Evolutionary conservation across 2,888 invertebrate genomes (phyloP).

Genomic region (Oligia strigilis): DNA sequence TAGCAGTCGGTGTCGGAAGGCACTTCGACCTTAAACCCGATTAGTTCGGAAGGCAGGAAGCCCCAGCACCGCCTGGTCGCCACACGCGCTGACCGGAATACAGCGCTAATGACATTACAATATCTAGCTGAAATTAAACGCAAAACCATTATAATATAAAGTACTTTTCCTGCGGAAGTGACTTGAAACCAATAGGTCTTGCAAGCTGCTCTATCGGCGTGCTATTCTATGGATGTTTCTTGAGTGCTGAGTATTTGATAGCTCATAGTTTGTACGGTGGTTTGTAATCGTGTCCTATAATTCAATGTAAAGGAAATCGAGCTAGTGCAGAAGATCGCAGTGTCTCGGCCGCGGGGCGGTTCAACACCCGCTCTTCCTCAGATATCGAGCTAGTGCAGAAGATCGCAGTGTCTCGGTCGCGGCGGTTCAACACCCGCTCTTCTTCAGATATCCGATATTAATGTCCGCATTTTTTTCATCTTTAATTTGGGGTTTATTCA

Average conservation of each 20-base stretch:
- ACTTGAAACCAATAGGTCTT: background rate
- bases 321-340: background rate
- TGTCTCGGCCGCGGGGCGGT: background rate
- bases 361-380: background rate
- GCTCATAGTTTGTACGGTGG: background rate
- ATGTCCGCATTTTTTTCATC: background rate
- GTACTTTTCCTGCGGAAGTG: background rate
- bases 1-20: conserved; percentile 24
- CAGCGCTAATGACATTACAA: conserved; percentile 30
- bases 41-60: conserved; percentile 72
- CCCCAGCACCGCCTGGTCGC: conserved; percentile 62
- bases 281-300: background rate
- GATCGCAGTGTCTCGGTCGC: background rate
- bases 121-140: background rate
- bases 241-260: conserved; percentile 1
- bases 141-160: background rate
- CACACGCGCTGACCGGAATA: conserved; percentile 47
- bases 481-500: background rate
- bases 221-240: background rate
- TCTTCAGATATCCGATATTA: background rate
- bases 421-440: too few species aligned
- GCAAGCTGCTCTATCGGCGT: background rate
- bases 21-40: conserved; percentile 68
- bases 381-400: background rate
- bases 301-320: background rate